phyloP scores from a whole-genome alignment of 2,113 vertebrate species.

The Cephalopterus ornatus region DNA sequence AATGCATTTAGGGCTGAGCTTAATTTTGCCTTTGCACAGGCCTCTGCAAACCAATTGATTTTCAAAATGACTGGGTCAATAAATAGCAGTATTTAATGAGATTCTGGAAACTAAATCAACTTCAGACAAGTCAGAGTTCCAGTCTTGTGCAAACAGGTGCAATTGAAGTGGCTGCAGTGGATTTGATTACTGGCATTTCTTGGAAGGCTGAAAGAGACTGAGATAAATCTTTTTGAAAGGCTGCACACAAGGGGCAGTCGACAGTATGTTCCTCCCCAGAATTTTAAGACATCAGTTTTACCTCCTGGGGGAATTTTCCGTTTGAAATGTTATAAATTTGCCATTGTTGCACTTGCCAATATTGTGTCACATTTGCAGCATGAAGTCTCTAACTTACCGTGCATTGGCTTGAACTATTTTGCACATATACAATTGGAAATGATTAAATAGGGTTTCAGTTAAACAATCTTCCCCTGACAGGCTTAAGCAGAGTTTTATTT shows the following conservation, averaged over 20 bases:
- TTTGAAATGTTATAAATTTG: conserved; percentile 19
- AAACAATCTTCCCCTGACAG: not conserved
- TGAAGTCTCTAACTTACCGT: not conserved
- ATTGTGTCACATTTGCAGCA: not conserved
- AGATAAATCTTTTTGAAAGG: not conserved
- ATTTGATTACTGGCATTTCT: not conserved
- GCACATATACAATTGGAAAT: not conserved
- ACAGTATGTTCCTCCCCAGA: not conserved
- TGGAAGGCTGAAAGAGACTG: not conserved
- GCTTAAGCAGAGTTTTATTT: not conserved
- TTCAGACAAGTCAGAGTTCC: not conserved
- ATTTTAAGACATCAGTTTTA: conserved; percentile 18
- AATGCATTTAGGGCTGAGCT: not conserved
- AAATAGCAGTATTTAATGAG: not conserved
- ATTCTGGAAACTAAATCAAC: not conserved
- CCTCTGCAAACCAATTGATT: not conserved
- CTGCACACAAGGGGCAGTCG: not conserved
- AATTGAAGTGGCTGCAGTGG: not conserved
- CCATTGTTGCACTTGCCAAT: not conserved
- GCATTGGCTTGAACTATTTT: not conserved
- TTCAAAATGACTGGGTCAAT: not conserved
- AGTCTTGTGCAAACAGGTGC: not conserved
- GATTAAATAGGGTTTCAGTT: not conserved
- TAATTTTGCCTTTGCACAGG: not conserved
- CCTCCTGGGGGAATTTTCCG: not conserved